phyloP scores from a whole-genome alignment of 2,888 invertebrate genomes.

The Ypsolopha sequella region DNA sequence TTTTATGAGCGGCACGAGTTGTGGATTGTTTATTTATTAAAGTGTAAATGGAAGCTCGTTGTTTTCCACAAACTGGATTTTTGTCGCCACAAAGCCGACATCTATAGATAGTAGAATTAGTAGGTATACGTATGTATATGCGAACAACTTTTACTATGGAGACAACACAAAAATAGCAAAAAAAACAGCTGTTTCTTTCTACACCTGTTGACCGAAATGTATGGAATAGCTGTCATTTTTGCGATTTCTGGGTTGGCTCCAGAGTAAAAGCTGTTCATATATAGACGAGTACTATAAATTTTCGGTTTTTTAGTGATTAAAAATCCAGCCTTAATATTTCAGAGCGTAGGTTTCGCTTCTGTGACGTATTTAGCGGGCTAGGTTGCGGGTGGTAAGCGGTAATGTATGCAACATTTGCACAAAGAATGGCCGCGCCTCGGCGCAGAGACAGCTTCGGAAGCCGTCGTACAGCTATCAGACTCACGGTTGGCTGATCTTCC shows the following conservation, averaged over 20 bases:
- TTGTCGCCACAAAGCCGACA: too few relatives aligned
- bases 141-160: too few relatives aligned
- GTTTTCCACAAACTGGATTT: too few relatives aligned
- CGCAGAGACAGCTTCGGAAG: conserved; percentile 20
- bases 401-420: conserved; percentile 11
- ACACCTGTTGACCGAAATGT: too few relatives aligned
- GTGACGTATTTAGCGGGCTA: not conserved
- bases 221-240: too few relatives aligned
- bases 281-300: not conserved
- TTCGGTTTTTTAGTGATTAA: not conserved
- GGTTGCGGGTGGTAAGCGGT: not conserved
- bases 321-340: not conserved
- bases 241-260: too few relatives aligned
- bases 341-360: not conserved
- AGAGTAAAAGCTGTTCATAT: too few relatives aligned
- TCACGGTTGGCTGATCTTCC: conserved; percentile 30
- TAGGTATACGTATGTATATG: too few relatives aligned
- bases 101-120: too few relatives aligned
- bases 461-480: conserved; percentile 23
- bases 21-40: not conserved
- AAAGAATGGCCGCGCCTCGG: conserved; percentile 8
- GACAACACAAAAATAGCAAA: too few relatives aligned
- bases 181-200: too few relatives aligned
- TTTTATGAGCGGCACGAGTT: conserved; percentile 36
- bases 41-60: too few relatives aligned